These are phyloP conservation scores for Caenorhabditis macrosperma DNA, from an alignment of 2,888 invertebrate genomes.

Conservation along the genomic window DNA sequence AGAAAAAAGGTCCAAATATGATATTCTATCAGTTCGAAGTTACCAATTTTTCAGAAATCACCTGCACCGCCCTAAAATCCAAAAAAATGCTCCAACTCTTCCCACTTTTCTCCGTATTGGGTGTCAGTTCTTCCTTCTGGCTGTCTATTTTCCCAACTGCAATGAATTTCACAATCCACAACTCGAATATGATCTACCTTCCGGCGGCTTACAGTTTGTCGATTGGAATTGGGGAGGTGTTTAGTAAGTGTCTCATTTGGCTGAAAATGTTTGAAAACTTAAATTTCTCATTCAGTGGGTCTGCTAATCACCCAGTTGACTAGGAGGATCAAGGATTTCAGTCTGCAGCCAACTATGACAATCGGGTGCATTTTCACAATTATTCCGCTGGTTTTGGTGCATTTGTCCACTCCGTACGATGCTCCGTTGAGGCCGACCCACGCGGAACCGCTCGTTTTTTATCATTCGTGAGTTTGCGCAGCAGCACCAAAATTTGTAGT, in stretches of 20 bases:
- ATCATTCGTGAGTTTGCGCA: slow-evolving; percentile 34
- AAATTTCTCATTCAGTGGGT: slow-evolving; percentile 60
- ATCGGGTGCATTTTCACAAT: slow-evolving; percentile 47
- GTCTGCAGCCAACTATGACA: slow-evolving; percentile 63
- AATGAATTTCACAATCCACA: slow-evolving; percentile 62
- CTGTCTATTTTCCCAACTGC: slow-evolving; percentile 67
- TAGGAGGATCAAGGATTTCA: slow-evolving; percentile 60
- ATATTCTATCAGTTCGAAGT: neutral
- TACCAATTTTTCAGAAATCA: slow-evolving; percentile 32
- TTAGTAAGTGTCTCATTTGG: slow-evolving; percentile 49
- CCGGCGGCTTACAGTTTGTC: slow-evolving; percentile 62
- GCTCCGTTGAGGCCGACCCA: slow-evolving; percentile 60
- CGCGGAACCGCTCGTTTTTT: slow-evolving; percentile 36
- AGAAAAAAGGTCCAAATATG: no score
- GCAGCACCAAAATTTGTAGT: neutral
- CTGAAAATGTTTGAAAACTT: neutral
- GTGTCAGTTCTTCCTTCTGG: slow-evolving; percentile 63
- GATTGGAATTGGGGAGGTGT: slow-evolving; percentile 64
- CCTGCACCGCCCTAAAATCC: slow-evolving; percentile 28
- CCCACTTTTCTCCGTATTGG: slow-evolving; percentile 56
- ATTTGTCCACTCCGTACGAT: slow-evolving; percentile 60
- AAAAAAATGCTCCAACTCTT: slow-evolving; percentile 53
- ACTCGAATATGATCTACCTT: slow-evolving; percentile 51
- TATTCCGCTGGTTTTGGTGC: slow-evolving; percentile 36
- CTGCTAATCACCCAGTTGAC: slow-evolving; percentile 60